Percentiles rank a stretch among this genome's conserved stretches.
These are phyloP conservation scores for Aphaenogaster floridana DNA, from an alignment of 1,140 invertebrate genomes.

Conservation along the genomic window DNA sequence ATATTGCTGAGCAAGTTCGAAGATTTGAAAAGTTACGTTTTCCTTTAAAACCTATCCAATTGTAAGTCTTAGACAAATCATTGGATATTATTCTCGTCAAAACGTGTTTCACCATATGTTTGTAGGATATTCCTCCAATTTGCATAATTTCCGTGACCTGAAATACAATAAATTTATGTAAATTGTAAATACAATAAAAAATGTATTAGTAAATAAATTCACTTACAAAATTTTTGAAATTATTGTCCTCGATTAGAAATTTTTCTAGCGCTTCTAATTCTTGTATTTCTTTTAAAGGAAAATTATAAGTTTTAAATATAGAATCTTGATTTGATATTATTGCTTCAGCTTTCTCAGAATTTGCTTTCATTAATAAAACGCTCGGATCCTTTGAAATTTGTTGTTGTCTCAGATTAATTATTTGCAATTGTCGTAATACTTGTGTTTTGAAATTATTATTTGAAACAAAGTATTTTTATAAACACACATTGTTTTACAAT, in stretches of 20 bases:
- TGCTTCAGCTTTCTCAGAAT: no score
- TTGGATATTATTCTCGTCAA: constrained; percentile 1
- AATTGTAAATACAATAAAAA: neutral
- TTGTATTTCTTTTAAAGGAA: constrained; percentile 4
- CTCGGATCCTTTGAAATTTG: no score
- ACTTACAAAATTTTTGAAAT: constrained; percentile 13
- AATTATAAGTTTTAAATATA: no score
- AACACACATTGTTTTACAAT: no score
- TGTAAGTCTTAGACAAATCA: constrained; percentile 10
- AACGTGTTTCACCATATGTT: neutral
- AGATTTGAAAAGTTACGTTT: constrained; percentile 2
- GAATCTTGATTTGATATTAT: no score
- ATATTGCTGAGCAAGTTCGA: constrained; percentile 28
- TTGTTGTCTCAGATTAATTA: no score
- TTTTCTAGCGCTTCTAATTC: constrained; percentile 5
- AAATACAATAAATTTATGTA: neutral
- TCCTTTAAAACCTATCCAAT: constrained; percentile 9
- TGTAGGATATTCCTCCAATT: neutral
- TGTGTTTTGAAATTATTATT: no score
- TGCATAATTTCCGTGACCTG: neutral
- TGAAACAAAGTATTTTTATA: no score
- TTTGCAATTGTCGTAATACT: no score
- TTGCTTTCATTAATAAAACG: no score
- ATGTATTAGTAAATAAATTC: neutral
- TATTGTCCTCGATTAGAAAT: neutral